phyloP scores from a whole-genome alignment of 2,797 vertebrate species.

The Sylvia borin region DNA sequence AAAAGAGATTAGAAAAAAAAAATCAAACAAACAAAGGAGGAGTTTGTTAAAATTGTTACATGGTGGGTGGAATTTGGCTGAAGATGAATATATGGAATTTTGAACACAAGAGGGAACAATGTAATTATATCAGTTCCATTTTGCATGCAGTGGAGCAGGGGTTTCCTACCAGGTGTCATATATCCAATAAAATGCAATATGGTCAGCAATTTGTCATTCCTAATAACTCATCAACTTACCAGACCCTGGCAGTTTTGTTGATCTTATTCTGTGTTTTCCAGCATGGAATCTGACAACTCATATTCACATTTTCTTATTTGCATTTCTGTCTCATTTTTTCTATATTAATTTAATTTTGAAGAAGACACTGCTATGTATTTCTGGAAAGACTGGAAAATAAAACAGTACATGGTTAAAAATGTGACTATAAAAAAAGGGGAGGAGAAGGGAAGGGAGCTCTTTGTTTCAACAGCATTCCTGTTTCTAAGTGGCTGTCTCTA shows the following conservation, averaged over 20 bases:
- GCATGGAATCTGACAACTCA: neutral
- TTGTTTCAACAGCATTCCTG: neutral
- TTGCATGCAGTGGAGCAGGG: neutral
- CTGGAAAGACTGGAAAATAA: neutral
- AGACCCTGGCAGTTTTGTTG: neutral
- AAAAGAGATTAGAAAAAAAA: neutral
- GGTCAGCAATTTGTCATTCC: neutral
- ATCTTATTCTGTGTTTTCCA: neutral
- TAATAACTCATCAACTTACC: neutral
- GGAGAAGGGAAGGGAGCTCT: neutral
- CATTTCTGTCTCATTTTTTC: neutral
- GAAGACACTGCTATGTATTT: neutral
- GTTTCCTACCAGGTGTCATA: neutral
- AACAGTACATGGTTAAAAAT: neutral
- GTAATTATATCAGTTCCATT: neutral
- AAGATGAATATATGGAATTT: neutral
- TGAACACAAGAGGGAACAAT: neutral
- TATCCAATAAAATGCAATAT: neutral
- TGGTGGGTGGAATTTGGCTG: neutral
- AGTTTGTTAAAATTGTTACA: neutral
- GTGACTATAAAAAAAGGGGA: neutral
- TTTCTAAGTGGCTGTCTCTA: neutral
- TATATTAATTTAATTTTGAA: neutral
- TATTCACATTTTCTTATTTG: neutral
- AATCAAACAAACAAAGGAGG: too few species aligned